phyloP scores from a whole-genome alignment of 2,113 vertebrate species.

The Peromyscus leucopus region DNA sequence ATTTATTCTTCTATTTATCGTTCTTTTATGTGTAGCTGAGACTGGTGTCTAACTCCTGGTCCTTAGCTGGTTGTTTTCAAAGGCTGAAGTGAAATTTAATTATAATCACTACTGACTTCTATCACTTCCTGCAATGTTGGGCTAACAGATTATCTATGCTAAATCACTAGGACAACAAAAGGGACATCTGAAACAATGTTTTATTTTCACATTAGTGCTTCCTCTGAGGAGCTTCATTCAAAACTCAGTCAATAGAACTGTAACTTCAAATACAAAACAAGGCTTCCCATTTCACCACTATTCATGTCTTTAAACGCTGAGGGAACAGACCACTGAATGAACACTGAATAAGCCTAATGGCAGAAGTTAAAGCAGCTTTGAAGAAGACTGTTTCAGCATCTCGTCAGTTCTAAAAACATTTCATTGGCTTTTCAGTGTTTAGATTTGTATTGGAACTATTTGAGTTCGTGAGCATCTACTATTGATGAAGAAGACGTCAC shows the following conservation, averaged over 20 bases:
- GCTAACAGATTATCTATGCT: not conserved
- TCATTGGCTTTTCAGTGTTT: not conserved
- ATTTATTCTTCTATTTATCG: not conserved
- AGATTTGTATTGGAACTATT: not conserved
- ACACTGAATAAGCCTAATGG: not conserved
- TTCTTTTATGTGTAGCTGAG: not conserved
- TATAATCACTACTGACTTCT: not conserved
- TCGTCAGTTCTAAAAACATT: not conserved
- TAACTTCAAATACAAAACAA: not conserved
- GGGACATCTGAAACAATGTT: not conserved
- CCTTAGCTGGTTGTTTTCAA: not conserved
- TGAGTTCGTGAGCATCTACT: conserved; percentile 34
- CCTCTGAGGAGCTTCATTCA: not conserved
- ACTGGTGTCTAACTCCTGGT: not conserved
- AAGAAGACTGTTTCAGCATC: not conserved
- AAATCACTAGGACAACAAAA: not conserved
- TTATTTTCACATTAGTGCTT: not conserved
- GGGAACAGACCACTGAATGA: not conserved
- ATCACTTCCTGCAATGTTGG: not conserved
- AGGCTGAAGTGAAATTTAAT: not conserved
- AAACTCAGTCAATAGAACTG: not conserved
- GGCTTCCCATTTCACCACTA: not conserved
- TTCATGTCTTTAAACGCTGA: not conserved
- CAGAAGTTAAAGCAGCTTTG: conserved; percentile 18
- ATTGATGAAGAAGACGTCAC: not conserved